phyloP scores from a whole-genome alignment of 2,797 vertebrate species.

The Arnoldichthys spilopterus region DNA sequence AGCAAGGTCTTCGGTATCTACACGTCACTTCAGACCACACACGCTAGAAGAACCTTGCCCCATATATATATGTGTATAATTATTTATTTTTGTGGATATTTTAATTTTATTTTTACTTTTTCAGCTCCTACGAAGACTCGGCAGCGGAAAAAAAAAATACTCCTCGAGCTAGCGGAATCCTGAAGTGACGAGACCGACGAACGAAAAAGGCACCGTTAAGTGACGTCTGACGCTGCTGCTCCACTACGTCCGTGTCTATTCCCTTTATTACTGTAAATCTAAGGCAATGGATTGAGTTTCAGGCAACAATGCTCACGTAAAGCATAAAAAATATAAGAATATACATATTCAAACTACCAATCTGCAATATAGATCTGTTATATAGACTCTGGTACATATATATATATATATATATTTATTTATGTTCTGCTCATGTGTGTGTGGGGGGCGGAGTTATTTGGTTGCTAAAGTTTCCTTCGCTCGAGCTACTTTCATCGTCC shows the following conservation, averaged over 20 bases:
- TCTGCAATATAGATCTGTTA: slow-evolving; percentile 73
- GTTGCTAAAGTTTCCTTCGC: slow-evolving; percentile 72
- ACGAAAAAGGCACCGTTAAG: slow-evolving; percentile 80
- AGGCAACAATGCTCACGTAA: slow-evolving; percentile 79
- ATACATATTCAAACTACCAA: slow-evolving; percentile 77
- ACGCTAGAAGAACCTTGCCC: too few species aligned
- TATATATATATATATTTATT: too few species aligned
- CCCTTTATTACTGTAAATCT: slow-evolving; percentile 78
- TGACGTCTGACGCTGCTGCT: slow-evolving; percentile 59
- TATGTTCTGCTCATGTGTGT: slow-evolving; percentile 55
- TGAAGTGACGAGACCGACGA: slow-evolving; percentile 74
- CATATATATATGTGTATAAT: not conserved
- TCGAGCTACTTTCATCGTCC: slow-evolving; percentile 74
- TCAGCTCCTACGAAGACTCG: too few species aligned
- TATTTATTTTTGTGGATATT: not conserved
- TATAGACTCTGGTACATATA: slow-evolving; percentile 69
- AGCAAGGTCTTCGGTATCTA: too few species aligned
- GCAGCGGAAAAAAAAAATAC: slow-evolving; percentile 68
- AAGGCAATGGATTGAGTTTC: slow-evolving; percentile 83
- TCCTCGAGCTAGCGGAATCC: slow-evolving; percentile 71
- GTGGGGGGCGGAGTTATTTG: slow-evolving; percentile 75
- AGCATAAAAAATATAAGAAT: slow-evolving; percentile 82
- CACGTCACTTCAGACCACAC: too few species aligned
- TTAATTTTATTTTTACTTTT: too few species aligned
- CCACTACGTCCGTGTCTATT: slow-evolving; percentile 71